Percentiles rank a stretch among this genome's conserved stretches.
Conservation (phyloP, 1,140 invertebrate species). For the Brachionus angularis region DNA sequence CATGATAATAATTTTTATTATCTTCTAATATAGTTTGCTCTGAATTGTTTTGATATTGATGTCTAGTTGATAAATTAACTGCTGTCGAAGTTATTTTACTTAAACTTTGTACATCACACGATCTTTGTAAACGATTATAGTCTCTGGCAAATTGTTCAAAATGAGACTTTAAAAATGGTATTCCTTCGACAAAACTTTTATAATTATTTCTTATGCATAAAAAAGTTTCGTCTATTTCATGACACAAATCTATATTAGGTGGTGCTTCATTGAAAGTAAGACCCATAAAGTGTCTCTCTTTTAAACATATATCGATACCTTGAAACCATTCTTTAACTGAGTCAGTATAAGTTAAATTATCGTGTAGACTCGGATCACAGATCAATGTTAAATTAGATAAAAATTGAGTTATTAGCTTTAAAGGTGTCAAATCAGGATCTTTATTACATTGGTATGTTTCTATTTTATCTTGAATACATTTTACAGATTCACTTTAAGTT, state of each 20-base stretch:
- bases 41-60: slow-evolving; percentile 10
- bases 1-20: slow-evolving; percentile 39
- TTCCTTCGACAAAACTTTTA: not conserved
- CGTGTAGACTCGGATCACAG: not conserved
- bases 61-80: not conserved
- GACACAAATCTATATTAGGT: slow-evolving; percentile 13
- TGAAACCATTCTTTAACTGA: slow-evolving; percentile 18
- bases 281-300: slow-evolving; percentile 27
- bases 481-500: not conserved
- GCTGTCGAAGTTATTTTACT: not conserved
- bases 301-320: slow-evolving; percentile 21
- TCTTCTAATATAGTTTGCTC: slow-evolving; percentile 39
- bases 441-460: slow-evolving; percentile 15
- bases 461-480: slow-evolving; percentile 23
- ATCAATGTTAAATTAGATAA: not conserved
- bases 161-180: not conserved
- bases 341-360: not conserved
- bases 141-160: slow-evolving; percentile 27
- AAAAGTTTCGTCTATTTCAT: slow-evolving; percentile 29
- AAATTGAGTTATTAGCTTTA: slow-evolving; percentile 2
- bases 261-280: slow-evolving; percentile 4
- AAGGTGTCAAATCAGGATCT: not conserved
- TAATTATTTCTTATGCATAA: slow-evolving; percentile 12
- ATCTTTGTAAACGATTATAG: not conserved
- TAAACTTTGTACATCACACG: not conserved